Percentiles rank a stretch among this genome's conserved stretches.
Evolutionary conservation across 2,797 vertebrate species (phyloP).

Genomic region (Silurus aristotelis): DNA sequence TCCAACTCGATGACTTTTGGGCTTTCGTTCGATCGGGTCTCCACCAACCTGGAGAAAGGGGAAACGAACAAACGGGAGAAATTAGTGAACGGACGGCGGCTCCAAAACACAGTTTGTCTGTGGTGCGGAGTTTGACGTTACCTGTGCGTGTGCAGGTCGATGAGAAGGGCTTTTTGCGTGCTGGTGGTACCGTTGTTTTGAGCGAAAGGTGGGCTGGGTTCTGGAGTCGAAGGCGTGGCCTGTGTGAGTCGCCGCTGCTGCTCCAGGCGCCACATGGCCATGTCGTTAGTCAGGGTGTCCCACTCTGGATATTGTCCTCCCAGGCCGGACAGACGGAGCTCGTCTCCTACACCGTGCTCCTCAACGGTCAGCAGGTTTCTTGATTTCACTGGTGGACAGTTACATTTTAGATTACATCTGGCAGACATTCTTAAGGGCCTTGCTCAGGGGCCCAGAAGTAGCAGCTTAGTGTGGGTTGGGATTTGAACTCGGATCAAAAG

Average conservation of each 20-base stretch:
- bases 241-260: constrained; percentile 67
- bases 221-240: constrained; percentile 67
- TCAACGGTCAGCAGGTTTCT: constrained; percentile 89
- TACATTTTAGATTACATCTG: no score
- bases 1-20: constrained; percentile 90
- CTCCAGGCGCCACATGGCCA: constrained; percentile 75
- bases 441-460: no score
- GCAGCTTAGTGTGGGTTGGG: no score
- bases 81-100: not conserved
- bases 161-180: constrained; percentile 79
- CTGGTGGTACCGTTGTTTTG: constrained; percentile 78
- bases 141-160: constrained; percentile 86
- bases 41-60: constrained; percentile 62
- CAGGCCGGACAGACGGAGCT: constrained; percentile 76
- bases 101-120: not conserved
- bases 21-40: constrained; percentile 81
- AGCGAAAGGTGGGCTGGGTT: constrained; percentile 69
- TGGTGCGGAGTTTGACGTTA: constrained; percentile 58
- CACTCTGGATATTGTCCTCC: constrained; percentile 79
- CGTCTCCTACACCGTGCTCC: constrained; percentile 77
- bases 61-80: not conserved
- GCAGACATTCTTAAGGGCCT: no score
- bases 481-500: no score
- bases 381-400: constrained; percentile 81
- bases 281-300: constrained; percentile 76